Base-by-base conservation (phyloP, 2,113 vertebrate species). In the Cromileptes altivelis region DNA sequence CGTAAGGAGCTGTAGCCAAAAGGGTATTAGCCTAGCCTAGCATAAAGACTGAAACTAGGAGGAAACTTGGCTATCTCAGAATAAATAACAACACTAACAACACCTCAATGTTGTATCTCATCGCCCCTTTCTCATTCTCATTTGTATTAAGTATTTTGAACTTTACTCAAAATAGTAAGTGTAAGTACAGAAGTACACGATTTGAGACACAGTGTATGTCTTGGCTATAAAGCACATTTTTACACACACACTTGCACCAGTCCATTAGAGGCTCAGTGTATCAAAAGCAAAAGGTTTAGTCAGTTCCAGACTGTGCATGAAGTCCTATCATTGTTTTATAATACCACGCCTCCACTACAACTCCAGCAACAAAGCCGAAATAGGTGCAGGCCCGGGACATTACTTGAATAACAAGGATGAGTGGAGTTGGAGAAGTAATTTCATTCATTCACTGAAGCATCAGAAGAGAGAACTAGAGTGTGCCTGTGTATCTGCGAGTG, bases 361-460 rank as follows among this genome's bases (percentile, higher is more conserved):
- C 80, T 62, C 33, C 40, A 14, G 19, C 40, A 78, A 56, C 72
- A 82, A 78, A 82, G 61, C 53, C 4, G 18, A 75, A 81, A 27
- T 10, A 65, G 56, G 49, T 72, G 6, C 53, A 73, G 70, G 68
- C 71, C 33, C 4, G 7, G 80, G 84, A 63, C 56, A 63, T 63
- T 75, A n/a, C 56, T 33, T 52, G 58, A 76, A 86, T 75, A 75
- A 62, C 85, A 85, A 74, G 63, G 78, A 76, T 65, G 65, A 81
- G 58, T 17, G 58, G 45, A 84, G 67, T 57, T 61, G 64, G 75
- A 75, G 72, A 86, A 80, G 79, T 86, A 13, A 86, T 80, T 87
- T 76, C 37, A 78, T 85, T 85, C 69, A 72, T 74, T 90, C 86
- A 69, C 60, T 56, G 65, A 77, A 82, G 76, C 85, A 72, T 84